Evolutionary conservation across 2,797 vertebrate species (phyloP).

Genomic region (Xyrichtys novacula): DNA sequence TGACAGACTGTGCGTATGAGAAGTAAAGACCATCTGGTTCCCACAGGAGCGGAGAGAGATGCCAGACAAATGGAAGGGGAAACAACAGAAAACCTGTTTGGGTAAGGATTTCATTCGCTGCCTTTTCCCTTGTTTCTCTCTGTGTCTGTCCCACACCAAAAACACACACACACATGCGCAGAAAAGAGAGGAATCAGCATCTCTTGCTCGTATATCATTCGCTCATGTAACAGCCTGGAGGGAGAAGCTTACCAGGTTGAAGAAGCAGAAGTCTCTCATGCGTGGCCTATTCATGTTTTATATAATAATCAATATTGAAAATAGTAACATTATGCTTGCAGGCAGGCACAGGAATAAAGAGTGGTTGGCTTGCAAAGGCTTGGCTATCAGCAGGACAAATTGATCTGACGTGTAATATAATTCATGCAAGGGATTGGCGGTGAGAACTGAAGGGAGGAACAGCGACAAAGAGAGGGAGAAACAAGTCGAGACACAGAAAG

Average conservation of each 20-base stretch:
- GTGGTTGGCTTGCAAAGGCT: conserved; percentile 57
- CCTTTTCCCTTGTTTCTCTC: conserved; percentile 12
- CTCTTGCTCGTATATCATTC: conserved; percentile 61
- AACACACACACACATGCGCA: neutral
- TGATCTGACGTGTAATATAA: conserved; percentile 71
- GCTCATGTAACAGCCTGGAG: conserved; percentile 50
- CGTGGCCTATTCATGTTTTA: conserved; percentile 63
- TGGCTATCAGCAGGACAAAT: conserved; percentile 70
- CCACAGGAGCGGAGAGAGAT: conserved; percentile 71
- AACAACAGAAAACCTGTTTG: conserved; percentile 73
- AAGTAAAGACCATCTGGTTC: conserved; percentile 82
- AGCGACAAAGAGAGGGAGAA: conserved; percentile 22
- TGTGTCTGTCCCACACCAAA: conserved; percentile 12
- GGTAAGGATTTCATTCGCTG: conserved; percentile 35
- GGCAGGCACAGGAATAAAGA: conserved; percentile 63
- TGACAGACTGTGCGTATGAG: conserved; percentile 77
- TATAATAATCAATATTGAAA: conserved; percentile 75
- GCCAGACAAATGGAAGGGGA: conserved; percentile 77
- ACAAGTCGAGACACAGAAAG: conserved; percentile 19
- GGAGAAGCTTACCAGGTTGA: conserved; percentile 43
- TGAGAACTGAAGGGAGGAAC: conserved; percentile 35
- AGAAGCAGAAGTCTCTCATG: conserved; percentile 64
- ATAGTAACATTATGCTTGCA: conserved; percentile 63
- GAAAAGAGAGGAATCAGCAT: conserved; percentile 48
- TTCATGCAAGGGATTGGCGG: conserved; percentile 52